Evolutionary conservation across 30 jellyfish, hydroid and myxozoan species (phyloP).

Genomic region (Chrysaora quinquecirrha): DNA sequence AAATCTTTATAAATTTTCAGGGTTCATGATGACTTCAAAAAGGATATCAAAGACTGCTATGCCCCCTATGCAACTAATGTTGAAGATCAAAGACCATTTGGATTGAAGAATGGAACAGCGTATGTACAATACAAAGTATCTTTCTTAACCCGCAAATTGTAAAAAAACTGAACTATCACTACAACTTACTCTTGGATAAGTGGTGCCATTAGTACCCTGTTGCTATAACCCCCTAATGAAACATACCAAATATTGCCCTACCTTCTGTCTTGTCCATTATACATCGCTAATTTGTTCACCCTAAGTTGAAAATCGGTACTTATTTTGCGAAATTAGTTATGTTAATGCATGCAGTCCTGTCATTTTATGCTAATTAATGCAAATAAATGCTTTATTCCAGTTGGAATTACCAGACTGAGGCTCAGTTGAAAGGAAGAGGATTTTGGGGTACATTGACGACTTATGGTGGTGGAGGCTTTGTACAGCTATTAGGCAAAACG

Average conservation of each 20-base stretch:
- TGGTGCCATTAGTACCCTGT: too few species aligned
- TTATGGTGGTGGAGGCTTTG: conserved; percentile 96
- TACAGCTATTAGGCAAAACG: conserved; percentile 61
- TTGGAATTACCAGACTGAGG: conserved; percentile 87
- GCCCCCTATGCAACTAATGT: conserved; percentile 95
- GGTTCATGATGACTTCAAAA: conserved; percentile 95
- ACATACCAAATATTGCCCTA: too few species aligned
- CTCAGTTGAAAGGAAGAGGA: conserved; percentile 84
- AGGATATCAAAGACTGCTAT: conserved; percentile 94
- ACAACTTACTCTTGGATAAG: too few species aligned
- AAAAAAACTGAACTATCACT: neutral
- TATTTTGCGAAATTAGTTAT: too few species aligned
- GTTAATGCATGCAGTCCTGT: too few species aligned
- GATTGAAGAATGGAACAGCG: conserved; percentile 93
- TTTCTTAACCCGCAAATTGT: neutral
- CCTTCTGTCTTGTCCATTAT: too few species aligned
- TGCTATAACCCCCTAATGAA: too few species aligned
- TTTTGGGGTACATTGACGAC: conserved; percentile 91
- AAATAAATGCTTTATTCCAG: conserved; percentile 31
- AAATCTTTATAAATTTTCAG: too few species aligned
- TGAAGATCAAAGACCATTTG: conserved; percentile 82
- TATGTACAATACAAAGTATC: conserved; percentile 51
- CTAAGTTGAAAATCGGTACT: too few species aligned
- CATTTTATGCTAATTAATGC: neutral
- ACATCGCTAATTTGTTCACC: too few species aligned